phyloP scores from a whole-genome alignment of 2,113 vertebrate species.

The Podiceps cristatus region DNA sequence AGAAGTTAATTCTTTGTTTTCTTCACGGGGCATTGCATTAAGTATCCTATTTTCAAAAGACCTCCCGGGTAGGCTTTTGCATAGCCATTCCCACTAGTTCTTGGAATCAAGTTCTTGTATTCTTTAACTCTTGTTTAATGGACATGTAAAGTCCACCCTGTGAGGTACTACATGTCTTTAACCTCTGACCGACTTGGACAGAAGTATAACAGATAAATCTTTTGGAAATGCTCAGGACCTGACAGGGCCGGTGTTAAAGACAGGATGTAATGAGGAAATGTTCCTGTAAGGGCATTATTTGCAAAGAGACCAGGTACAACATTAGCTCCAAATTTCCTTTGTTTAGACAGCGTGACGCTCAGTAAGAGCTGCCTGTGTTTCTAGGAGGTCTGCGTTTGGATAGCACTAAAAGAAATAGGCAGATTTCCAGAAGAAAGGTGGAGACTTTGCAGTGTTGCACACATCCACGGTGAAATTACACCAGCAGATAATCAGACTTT shows the following conservation, averaged over 20 bases:
- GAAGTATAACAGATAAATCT: background rate
- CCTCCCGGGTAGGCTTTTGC: background rate
- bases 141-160: background rate
- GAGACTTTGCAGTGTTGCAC: background rate
- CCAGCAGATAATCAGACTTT: background rate
- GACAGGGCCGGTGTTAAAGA: background rate
- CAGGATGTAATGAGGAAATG: slow-evolving; percentile 40
- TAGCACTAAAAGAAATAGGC: background rate
- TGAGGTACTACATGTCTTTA: background rate
- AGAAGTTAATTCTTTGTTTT: background rate
- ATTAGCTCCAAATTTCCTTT: slow-evolving; percentile 6
- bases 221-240: background rate
- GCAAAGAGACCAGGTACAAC: background rate
- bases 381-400: background rate
- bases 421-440: background rate
- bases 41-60: background rate
- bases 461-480: background rate
- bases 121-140: background rate
- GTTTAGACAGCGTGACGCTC: background rate
- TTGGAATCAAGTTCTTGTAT: background rate
- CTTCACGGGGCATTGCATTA: background rate
- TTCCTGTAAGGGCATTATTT: slow-evolving; percentile 23
- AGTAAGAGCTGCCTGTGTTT: background rate
- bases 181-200: background rate
- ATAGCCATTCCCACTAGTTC: background rate